A percentile compares a stretch with the other conserved stretches of the same genome.
Evolutionary conservation across 1,140 invertebrate genomes (phyloP).

Genomic region (Papilio machaon): DNA sequence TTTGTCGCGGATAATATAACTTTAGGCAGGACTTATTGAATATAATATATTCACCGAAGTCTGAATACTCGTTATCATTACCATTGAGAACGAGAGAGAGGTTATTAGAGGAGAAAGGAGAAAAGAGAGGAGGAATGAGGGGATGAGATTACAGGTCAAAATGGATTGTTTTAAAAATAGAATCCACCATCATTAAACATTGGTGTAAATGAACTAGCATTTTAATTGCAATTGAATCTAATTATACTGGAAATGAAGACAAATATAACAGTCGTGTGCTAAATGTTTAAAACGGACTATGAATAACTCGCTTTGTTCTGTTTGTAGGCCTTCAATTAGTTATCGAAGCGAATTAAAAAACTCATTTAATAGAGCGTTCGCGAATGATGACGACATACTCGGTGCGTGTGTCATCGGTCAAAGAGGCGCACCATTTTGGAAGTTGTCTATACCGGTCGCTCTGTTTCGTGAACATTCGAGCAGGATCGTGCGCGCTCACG

Average conservation of each 20-base stretch:
- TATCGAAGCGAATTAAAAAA: slow-evolving; percentile 27
- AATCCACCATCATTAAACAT: neutral
- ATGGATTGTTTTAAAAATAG: neutral
- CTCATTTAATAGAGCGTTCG: slow-evolving; percentile 16
- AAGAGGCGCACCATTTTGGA: slow-evolving; percentile 32
- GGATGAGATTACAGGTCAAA: neutral
- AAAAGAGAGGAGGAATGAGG: too few species aligned
- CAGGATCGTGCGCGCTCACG: slow-evolving; percentile 50
- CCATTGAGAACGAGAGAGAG: neutral
- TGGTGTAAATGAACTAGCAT: neutral
- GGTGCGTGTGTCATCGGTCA: slow-evolving; percentile 39
- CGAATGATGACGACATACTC: slow-evolving; percentile 46
- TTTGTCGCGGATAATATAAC: slow-evolving; percentile 33
- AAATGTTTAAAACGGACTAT: neutral
- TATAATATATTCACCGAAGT: neutral
- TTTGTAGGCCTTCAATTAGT: slow-evolving; percentile 16
- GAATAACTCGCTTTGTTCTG: slow-evolving; percentile 3
- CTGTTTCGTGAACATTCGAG: slow-evolving; percentile 48
- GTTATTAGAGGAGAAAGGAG: too few species aligned
- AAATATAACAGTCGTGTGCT: neutral
- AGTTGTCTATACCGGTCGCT: neutral
- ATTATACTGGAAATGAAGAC: neutral
- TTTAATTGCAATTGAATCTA: neutral
- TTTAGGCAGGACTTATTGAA: too few species aligned
- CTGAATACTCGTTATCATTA: neutral